Base-by-base conservation (phyloP, 1,140 invertebrate genomes). In the Heliconius himera region DNA sequence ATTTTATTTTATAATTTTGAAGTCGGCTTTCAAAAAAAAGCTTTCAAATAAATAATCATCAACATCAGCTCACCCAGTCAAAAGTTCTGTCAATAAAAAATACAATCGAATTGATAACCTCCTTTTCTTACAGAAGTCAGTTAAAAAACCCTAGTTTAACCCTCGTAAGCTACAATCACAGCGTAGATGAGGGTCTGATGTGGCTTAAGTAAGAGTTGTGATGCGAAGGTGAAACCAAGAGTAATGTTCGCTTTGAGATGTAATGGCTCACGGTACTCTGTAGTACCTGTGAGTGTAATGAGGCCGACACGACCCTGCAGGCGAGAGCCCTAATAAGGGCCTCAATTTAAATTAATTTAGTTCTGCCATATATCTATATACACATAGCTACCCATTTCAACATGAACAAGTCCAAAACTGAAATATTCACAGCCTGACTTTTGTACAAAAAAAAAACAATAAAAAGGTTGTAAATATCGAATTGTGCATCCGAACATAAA, bases 161-260 rank as follows among this genome's bases (percentile, higher is more conserved):
- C 26, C 4, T 36, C 70, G 29, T 36, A 70, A 70, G 18, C 26
- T 70, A 36, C 70, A 70, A 70, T 70, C 70, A 70, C 70, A 33
- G 70, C 5, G 33, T 36, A 70, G 70, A 70, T 70, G 70, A 36
- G 70, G 70, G 70, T 70, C 29, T 70, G 36, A 70, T 70, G 70
- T 70, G 29, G 29, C 33, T 70, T 60, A n/a, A 60, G 54, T 3
- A n/a, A n/a, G 20, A 60, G 8, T 60, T 46, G 41, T 46, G 41
- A 1, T 46, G 41, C 3, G 41, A 46, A 46, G 11, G 41, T 41
- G 41, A 13, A 13, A 11, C 41, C 41, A 3, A 41, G 41, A 46
- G 41, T 46, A 46, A 46, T 46, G 3, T 46, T 46, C 41, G 13
- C 41, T 46, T 46, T 16, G 4, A 46, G 13, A 3, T 46, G 13